Conservation (phyloP, 2,797 vertebrate genomes). For the Pipistrellus kuhlii region DNA sequence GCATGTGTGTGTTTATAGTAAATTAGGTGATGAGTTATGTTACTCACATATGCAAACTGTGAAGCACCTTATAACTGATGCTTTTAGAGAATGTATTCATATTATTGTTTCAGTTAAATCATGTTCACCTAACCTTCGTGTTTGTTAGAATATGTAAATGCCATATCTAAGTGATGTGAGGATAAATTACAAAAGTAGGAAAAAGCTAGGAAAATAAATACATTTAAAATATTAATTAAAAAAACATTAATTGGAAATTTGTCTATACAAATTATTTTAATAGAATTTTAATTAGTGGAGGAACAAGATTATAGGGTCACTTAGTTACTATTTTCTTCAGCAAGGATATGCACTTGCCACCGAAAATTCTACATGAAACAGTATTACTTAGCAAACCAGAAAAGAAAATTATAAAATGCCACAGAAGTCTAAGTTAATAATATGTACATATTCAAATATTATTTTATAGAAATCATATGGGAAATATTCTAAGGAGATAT, state of each 20-base stretch:
- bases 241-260: not conserved
- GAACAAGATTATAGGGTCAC: not conserved
- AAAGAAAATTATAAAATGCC: slow-evolving; percentile 59
- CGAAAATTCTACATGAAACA: slow-evolving; percentile 74
- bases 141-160: not conserved
- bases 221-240: not conserved
- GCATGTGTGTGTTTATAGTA: not conserved
- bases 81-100: not conserved
- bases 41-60: not conserved
- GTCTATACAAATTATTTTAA: not conserved
- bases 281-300: not conserved
- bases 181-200: not conserved
- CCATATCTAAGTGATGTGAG: not conserved
- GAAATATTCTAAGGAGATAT: not conserved
- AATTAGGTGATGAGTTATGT: slow-evolving; percentile 46
- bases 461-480: not conserved
- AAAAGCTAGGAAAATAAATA: not conserved
- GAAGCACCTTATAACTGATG: not conserved
- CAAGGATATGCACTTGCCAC: slow-evolving; percentile 62
- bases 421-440: slow-evolving; percentile 28
- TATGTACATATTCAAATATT: slow-evolving; percentile 28
- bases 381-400: slow-evolving; percentile 60
- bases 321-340: slow-evolving; percentile 32
- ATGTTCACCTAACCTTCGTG: not conserved
- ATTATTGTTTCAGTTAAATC: not conserved